Percentiles rank a stretch among this genome's conserved stretches.
Evolutionary conservation across 2,888 invertebrate species (phyloP).

Genomic region (Zeuzera pyrina): DNA sequence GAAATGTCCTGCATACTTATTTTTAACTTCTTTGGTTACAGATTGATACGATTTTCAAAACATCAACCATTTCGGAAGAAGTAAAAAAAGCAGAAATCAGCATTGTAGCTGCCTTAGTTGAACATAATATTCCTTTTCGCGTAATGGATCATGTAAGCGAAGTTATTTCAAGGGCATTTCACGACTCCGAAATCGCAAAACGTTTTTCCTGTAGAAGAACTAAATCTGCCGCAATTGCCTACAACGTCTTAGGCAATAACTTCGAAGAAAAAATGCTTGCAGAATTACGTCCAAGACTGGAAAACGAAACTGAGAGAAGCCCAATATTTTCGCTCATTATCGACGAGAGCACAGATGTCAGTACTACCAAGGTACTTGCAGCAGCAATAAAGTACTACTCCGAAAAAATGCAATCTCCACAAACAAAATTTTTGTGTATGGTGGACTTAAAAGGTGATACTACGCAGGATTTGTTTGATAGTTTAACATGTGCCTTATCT

Average conservation of each 20-base stretch:
- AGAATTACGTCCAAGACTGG: background rate
- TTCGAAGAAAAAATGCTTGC: background rate
- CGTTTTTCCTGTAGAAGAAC: background rate
- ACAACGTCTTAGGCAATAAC: background rate
- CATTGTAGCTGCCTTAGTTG: conserved; percentile 3
- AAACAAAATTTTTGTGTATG: background rate
- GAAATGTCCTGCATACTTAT: no score
- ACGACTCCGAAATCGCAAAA: background rate
- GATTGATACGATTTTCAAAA: conserved; percentile 8
- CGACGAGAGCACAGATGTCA: background rate
- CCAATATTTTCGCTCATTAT: background rate
- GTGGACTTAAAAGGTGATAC: background rate
- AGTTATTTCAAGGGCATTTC: background rate
- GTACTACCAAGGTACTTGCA: background rate
- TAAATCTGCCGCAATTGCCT: background rate
- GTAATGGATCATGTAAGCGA: conserved; percentile 2
- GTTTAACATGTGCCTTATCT: background rate
- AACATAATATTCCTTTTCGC: conserved; percentile 5
- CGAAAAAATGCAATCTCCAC: background rate
- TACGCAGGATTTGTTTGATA: background rate
- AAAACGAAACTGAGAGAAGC: background rate
- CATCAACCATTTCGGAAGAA: conserved; percentile 4
- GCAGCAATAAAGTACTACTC: background rate
- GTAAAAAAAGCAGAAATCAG: conserved; percentile 4
- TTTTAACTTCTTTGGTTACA: conserved; percentile 3